phyloP scores from a whole-genome alignment of 2,888 invertebrate species.

The Tolmerus cingulatus region DNA sequence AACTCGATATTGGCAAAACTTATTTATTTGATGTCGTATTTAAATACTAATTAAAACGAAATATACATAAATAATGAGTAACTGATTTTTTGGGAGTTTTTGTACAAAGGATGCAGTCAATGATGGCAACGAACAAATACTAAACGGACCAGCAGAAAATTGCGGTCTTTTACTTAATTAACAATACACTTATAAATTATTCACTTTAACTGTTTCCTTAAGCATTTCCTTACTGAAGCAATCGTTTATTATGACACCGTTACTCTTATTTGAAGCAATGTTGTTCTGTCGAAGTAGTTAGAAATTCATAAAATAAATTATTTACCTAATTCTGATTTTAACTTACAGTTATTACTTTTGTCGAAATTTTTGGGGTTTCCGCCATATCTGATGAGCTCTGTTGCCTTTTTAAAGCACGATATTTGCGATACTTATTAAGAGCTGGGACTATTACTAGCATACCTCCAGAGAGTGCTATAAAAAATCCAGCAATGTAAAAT shows the following conservation, averaged over 20 bases:
- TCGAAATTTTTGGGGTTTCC: slow-evolving; percentile 44
- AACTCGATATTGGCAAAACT: slow-evolving; percentile 2
- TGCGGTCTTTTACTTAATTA: background rate
- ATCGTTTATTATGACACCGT: slow-evolving; percentile 45
- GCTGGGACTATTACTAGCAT: slow-evolving; percentile 51
- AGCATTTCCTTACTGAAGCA: slow-evolving; percentile 45
- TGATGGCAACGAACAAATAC: background rate
- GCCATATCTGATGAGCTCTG: slow-evolving; percentile 38
- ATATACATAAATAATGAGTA: background rate
- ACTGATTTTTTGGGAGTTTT: background rate
- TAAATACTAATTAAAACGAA: background rate
- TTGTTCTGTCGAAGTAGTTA: background rate
- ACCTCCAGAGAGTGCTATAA: slow-evolving; percentile 66
- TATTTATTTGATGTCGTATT: slow-evolving; percentile 26
- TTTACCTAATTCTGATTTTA: background rate
- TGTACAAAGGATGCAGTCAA: background rate
- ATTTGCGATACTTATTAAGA: slow-evolving; percentile 50
- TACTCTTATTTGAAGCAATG: slow-evolving; percentile 29
- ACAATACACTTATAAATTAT: slow-evolving; percentile 45
- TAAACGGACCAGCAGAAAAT: slow-evolving; percentile 9
- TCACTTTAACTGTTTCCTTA: slow-evolving; percentile 44
- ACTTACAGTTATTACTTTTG: slow-evolving; percentile 33
- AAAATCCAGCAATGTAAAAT: slow-evolving; percentile 82
- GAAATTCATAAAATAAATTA: background rate
- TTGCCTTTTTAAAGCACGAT: slow-evolving; percentile 55